Evolutionary conservation across 2,113 vertebrate species (phyloP).

Genomic region (Elephantulus edwardii): DNA sequence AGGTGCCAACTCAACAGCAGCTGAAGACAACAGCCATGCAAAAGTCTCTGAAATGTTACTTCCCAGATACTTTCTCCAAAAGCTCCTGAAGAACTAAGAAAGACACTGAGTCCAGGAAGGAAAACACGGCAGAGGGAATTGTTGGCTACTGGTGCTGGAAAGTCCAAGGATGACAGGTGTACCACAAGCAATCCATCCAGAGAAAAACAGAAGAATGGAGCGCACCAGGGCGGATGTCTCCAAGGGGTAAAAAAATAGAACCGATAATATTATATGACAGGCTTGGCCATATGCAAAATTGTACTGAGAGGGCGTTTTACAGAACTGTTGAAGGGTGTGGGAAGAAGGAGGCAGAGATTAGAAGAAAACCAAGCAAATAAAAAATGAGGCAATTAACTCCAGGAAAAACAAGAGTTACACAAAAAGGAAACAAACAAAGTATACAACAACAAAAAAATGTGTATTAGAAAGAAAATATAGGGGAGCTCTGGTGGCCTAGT

Average conservation of each 20-base stretch:
- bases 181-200: background rate
- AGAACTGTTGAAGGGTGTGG: constrained; percentile 56
- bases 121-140: background rate
- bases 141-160: background rate
- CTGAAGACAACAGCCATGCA: background rate
- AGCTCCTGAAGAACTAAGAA: constrained; percentile 19
- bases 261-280: constrained; percentile 16
- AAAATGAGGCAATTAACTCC: constrained; percentile 52
- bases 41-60: constrained; percentile 35
- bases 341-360: constrained; percentile 44
- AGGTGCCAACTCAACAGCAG: background rate
- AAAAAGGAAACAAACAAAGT: constrained; percentile 59
- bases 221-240: background rate
- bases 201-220: background rate
- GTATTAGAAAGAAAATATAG: too few relatives aligned
- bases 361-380: constrained; percentile 56
- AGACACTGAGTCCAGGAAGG: background rate
- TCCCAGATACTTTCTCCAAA: background rate
- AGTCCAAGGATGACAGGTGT: background rate
- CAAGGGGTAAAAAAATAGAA: background rate
- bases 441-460: constrained; percentile 44
- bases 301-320: constrained; percentile 44
- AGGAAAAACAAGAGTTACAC: constrained; percentile 47
- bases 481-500: too few relatives aligned
- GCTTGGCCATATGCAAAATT: constrained; percentile 37